phyloP scores from a whole-genome alignment of 1,140 invertebrate species.

The Diachasma alloeum region DNA sequence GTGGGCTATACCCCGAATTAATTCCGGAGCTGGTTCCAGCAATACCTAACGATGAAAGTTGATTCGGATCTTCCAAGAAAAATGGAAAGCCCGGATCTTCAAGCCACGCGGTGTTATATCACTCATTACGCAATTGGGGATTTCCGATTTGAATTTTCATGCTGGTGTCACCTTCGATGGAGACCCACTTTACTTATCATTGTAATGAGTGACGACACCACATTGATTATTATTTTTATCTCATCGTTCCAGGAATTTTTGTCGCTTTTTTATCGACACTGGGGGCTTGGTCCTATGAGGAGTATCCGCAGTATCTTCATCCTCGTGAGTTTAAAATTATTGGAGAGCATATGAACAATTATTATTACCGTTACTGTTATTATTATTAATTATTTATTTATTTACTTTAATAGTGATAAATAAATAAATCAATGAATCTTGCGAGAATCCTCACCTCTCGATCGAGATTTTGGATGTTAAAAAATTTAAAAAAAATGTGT shows the following conservation, averaged over 20 bases:
- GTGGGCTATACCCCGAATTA: background rate
- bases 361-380: no score
- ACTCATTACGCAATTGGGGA: background rate
- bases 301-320: background rate
- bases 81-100: constrained; percentile 24
- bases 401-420: no score
- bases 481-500: background rate
- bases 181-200: background rate
- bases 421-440: no score
- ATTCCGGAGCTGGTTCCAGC: background rate
- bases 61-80: constrained; percentile 9
- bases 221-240: background rate
- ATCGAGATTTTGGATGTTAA: background rate
- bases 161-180: background rate
- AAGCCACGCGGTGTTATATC: background rate
- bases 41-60: constrained; percentile 10
- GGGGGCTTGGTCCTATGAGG: background rate
- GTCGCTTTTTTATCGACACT: background rate
- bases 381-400: no score
- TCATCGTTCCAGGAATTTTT: background rate
- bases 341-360: background rate
- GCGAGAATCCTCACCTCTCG: no score
- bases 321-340: background rate
- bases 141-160: background rate
- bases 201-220: background rate